A percentile compares a stretch with the other conserved stretches of the same genome.
Evolutionary conservation across 2,888 invertebrate genomes (phyloP).

Genomic region (Mimumesa dahlbomi): DNA sequence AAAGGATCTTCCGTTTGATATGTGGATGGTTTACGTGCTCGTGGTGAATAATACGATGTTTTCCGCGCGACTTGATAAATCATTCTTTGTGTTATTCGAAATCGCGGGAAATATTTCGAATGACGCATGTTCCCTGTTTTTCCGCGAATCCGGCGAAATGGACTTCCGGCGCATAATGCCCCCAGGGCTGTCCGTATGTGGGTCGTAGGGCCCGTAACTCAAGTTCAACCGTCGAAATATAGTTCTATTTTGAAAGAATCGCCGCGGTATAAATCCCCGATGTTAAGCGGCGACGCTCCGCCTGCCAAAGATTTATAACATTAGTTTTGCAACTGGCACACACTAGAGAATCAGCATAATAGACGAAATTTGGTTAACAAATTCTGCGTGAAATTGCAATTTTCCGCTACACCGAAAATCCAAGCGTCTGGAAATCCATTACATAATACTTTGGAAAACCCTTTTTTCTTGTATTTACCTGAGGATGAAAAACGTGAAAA

Average conservation of each 20-base stretch:
- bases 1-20: too few relatives aligned
- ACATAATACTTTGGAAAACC: too few relatives aligned
- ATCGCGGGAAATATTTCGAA: constrained; percentile 22
- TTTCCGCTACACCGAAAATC: neutral
- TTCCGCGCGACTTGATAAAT: too few relatives aligned
- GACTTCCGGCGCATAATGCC: constrained; percentile 29
- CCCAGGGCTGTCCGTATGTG: constrained; percentile 49
- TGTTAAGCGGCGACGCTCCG: constrained; percentile 65
- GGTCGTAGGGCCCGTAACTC: constrained; percentile 64
- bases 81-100: too few relatives aligned
- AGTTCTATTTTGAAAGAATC: constrained; percentile 65
- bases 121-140: constrained; percentile 29
- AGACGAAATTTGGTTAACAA: too few relatives aligned
- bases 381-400: neutral
- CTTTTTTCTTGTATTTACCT: too few relatives aligned
- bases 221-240: constrained; percentile 67
- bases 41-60: too few relatives aligned
- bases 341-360: neutral
- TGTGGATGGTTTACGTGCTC: too few relatives aligned
- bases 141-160: constrained; percentile 28
- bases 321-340: constrained; percentile 61
- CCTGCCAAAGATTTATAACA: constrained; percentile 61
- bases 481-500: too few relatives aligned
- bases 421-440: too few relatives aligned
- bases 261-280: constrained; percentile 62